These are phyloP conservation scores for Drosophila silvestris DNA, from an alignment of 2,888 invertebrate genomes.

Conservation along the genomic window DNA sequence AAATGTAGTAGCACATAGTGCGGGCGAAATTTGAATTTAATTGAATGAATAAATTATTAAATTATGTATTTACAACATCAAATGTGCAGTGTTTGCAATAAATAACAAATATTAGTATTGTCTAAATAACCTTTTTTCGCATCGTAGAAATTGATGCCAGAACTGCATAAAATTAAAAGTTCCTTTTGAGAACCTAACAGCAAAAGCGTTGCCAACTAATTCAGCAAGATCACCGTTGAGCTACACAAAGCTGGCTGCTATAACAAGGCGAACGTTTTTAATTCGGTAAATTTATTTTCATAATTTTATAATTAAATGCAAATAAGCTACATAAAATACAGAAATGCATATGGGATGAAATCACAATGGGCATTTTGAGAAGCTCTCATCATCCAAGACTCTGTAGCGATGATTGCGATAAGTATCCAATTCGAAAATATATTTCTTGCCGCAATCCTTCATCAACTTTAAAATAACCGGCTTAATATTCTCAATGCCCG, in stretches of 20 bases:
- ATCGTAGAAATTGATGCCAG: background rate
- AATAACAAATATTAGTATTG: background rate
- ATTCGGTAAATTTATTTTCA: slow-evolving; percentile 11
- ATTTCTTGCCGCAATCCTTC: slow-evolving; percentile 88
- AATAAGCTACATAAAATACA: slow-evolving; percentile 23
- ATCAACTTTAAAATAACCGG: slow-evolving; percentile 90
- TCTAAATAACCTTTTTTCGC: background rate
- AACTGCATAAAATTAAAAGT: background rate
- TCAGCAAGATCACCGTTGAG: background rate
- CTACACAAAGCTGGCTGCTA: slow-evolving; percentile 25
- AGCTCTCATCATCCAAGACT: slow-evolving; percentile 88
- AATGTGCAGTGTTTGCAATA: background rate
- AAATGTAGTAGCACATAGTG: slow-evolving; percentile 47
- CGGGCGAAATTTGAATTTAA: slow-evolving; percentile 30
- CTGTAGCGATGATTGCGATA: slow-evolving; percentile 88
- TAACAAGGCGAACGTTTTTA: background rate
- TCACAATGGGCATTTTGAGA: slow-evolving; percentile 60
- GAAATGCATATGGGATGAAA: background rate
- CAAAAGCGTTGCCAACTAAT: slow-evolving; percentile 8
- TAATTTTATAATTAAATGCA: slow-evolving; percentile 28
- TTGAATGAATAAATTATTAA: slow-evolving; percentile 57
- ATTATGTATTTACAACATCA: slow-evolving; percentile 23
- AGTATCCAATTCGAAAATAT: slow-evolving; percentile 87
- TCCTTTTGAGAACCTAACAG: slow-evolving; percentile 11
- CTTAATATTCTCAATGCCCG: slow-evolving; percentile 88